Base-by-base conservation (phyloP, 2,113 vertebrate genomes). In the Stegastes partitus region DNA sequence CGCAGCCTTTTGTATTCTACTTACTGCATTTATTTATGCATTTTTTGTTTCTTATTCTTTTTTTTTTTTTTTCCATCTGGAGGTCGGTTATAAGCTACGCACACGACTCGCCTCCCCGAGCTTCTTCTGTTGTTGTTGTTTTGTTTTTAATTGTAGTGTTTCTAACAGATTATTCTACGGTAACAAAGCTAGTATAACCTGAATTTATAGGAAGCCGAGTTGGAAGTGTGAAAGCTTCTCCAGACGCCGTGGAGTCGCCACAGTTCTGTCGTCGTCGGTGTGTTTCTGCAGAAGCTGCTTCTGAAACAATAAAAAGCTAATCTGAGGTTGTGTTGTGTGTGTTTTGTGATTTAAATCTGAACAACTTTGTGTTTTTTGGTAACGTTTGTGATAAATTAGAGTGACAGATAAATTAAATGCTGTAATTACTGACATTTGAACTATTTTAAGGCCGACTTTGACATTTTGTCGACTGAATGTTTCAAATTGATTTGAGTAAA, bases 11-110 rank as follows among this genome's bases (percentile, higher is more conserved):
- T 78, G 22, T 66, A 0, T 65, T 72, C 47, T 55, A 80, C 76
- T 34, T 37, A 85, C 61, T n/a, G 67, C 61, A 3, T 87, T 71
- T 88, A 90, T 91, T 92, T 88, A 90, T 77, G 12, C 68, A 16
- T 68, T 39, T 72, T 68, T 68, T 57, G 34, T 70, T 50, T 31
- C 12, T 15, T 34, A n/a, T 47, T 72, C 11, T 54, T 63, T 26
- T 73, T 2, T 19, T 44, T 66, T 69, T 49, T 66, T 73, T 59
- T n/a, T n/a, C n/a, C 22, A 15, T 57, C 50, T 51, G 81, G 88
- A 84, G 83, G 83, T 86, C 61, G 65, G 31, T 83, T 77, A 88
- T 90, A 92, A 93, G 90, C 92, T 92, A 92, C 56, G 92, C 90
- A 93, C 90, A 92, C 83, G 51, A 63, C 51, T 77, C 62, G 0